Evolutionary conservation across 2,888 invertebrate genomes (phyloP).

Genomic region (Ecdyonurus torrentis): DNA sequence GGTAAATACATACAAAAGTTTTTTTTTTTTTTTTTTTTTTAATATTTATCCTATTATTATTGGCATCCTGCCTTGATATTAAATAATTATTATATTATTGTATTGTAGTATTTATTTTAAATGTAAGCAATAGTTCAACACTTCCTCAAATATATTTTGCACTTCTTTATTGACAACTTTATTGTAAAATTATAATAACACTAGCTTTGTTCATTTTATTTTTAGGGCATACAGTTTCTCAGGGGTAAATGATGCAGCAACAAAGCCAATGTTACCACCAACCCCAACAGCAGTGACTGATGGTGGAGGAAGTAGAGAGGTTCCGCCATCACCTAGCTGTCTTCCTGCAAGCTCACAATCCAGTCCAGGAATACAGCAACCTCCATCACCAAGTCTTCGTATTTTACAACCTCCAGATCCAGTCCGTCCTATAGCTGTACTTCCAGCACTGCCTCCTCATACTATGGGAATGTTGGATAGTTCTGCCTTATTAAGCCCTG

Average conservation of each 20-base stretch:
- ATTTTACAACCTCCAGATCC: not conserved
- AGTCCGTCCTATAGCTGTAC: not conserved
- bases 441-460: constrained; percentile 1
- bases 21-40: too few relatives aligned
- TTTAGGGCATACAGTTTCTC: constrained; percentile 13
- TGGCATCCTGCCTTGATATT: too few relatives aligned
- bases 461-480: constrained; percentile 12
- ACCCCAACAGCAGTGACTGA: not conserved
- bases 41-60: too few relatives aligned
- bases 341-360: constrained; percentile 4
- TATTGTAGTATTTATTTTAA: too few relatives aligned
- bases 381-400: not conserved
- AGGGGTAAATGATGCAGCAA: constrained; percentile 6
- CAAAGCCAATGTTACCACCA: not conserved
- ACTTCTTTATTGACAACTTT: too few relatives aligned
- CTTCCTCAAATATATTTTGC: too few relatives aligned
- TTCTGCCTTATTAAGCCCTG: constrained; percentile 20
- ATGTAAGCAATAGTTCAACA: too few relatives aligned
- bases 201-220: too few relatives aligned
- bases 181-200: too few relatives aligned
- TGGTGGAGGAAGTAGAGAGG: not conserved
- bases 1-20: too few relatives aligned
- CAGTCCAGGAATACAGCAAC: constrained; percentile 5
- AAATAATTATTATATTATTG: too few relatives aligned
- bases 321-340: constrained; percentile 1